Conservation (phyloP, 1,140 invertebrate genomes). For the Brachionus koreanus region DNA sequence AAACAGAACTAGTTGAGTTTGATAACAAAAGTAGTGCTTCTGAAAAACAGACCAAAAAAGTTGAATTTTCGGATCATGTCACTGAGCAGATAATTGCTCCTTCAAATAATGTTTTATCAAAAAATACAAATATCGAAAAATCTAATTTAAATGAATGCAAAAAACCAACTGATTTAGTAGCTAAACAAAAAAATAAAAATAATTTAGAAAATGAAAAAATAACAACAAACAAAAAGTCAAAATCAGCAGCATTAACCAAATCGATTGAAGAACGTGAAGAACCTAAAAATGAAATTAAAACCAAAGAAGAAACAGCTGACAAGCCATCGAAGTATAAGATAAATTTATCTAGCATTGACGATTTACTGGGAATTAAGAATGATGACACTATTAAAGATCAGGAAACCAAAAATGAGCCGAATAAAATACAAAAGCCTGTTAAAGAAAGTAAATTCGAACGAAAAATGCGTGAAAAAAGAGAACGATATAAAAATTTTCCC, state of each 20-base stretch:
- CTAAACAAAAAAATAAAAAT: background rate
- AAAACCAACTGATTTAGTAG: background rate
- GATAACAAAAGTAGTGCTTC: background rate
- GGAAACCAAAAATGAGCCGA: background rate
- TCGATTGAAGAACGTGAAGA: background rate
- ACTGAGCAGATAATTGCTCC: background rate
- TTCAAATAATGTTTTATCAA: background rate
- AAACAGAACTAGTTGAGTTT: background rate
- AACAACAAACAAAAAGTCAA: background rate
- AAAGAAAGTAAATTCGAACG: conserved; percentile 15
- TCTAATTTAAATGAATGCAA: background rate
- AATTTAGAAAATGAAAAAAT: background rate
- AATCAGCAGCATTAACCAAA: background rate
- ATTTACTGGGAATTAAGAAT: conserved; percentile 1
- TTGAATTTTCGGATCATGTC: background rate
- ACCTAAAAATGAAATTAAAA: background rate
- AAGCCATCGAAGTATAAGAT: background rate
- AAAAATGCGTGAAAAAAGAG: conserved; percentile 31
- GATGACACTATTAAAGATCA: background rate
- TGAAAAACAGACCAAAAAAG: background rate
- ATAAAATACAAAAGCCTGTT: background rate
- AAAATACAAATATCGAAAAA: background rate
- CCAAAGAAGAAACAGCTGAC: background rate
- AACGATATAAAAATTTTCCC: conserved; percentile 12
- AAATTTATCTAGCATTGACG: background rate